phyloP scores from a whole-genome alignment of 2,113 vertebrate species.

The Bagarius yarrelli region DNA sequence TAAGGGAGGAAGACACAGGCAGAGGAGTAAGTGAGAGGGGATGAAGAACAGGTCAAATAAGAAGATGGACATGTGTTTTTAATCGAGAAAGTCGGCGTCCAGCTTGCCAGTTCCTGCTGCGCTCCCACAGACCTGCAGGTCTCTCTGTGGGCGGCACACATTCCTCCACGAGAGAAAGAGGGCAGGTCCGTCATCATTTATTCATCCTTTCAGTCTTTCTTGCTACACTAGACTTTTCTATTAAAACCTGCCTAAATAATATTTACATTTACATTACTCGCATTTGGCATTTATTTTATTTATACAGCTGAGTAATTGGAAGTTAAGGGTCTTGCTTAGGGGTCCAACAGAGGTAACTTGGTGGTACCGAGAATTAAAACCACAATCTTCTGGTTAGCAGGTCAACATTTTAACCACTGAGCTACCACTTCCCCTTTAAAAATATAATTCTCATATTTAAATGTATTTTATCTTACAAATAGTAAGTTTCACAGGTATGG shows the following conservation, averaged over 20 bases:
- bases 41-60: conserved; percentile 7
- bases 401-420: too few relatives aligned
- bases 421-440: too few relatives aligned
- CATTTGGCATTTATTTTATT: too few relatives aligned
- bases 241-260: neutral
- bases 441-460: too few relatives aligned
- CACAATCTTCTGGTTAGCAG: too few relatives aligned
- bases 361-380: too few relatives aligned
- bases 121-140: conserved; percentile 47
- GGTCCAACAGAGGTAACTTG: too few relatives aligned
- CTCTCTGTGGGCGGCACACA: conserved; percentile 33
- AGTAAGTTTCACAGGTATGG: neutral
- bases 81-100: conserved; percentile 48
- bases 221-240: conserved; percentile 3
- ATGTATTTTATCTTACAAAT: too few relatives aligned
- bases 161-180: conserved; percentile 43
- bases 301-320: too few relatives aligned
- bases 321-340: too few relatives aligned
- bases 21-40: neutral
- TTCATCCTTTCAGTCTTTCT: neutral
- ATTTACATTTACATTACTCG: neutral
- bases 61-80: conserved; percentile 55
- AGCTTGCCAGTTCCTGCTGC: conserved; percentile 41
- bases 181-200: conserved; percentile 21
- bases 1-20: conserved; percentile 24